Conservation (phyloP, 2,113 vertebrate species). For the Nothocercus julius region DNA sequence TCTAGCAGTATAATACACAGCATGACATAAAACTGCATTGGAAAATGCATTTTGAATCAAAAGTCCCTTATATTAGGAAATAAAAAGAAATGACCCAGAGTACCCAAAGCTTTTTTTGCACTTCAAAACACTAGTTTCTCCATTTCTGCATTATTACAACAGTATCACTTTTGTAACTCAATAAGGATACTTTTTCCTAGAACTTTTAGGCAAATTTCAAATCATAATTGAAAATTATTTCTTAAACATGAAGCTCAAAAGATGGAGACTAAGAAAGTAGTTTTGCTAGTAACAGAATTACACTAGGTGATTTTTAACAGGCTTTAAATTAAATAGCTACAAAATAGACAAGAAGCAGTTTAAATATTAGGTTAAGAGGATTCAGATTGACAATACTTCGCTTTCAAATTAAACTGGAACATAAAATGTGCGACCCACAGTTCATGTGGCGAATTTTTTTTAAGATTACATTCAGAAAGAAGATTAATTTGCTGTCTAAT, state of each 20-base stretch:
- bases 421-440: rapidly evolving
- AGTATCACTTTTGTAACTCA: too few relatives aligned
- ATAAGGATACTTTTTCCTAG: too few relatives aligned
- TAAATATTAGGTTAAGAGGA: neutral
- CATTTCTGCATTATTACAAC: too few relatives aligned
- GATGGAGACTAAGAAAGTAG: neutral
- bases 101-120: too few relatives aligned
- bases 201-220: neutral
- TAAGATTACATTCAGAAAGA: neutral
- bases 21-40: too few relatives aligned
- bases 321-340: neutral
- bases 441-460: neutral
- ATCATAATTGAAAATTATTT: neutral
- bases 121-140: too few relatives aligned
- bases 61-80: too few relatives aligned
- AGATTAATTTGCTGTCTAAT: neutral
- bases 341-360: neutral
- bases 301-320: neutral
- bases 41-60: too few relatives aligned
- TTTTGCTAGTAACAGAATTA: neutral
- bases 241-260: neutral
- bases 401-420: neutral
- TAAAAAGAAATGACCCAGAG: too few relatives aligned
- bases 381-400: neutral
- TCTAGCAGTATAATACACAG: too few relatives aligned